Percentiles rank a stretch among this genome's conserved stretches.
Evolutionary conservation across 53 echinoderm and acorn worm species (phyloP).

Genomic region (Antedon mediterranea): DNA sequence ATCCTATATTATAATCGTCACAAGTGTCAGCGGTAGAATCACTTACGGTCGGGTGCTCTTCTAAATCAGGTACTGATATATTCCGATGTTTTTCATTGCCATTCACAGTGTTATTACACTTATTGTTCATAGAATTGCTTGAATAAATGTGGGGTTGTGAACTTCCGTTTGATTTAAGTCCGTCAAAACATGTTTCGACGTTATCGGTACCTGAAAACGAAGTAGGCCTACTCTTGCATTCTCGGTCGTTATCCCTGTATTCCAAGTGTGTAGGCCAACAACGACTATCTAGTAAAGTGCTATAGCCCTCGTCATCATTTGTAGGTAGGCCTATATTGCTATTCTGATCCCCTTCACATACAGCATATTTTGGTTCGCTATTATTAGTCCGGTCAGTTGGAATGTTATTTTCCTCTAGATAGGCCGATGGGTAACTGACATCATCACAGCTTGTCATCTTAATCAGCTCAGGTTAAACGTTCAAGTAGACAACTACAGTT

Average conservation of each 20-base stretch:
- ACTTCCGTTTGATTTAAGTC: background rate
- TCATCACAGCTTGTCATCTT: conserved; percentile 1
- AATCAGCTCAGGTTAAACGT: background rate
- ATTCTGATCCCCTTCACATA: background rate
- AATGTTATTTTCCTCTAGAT: background rate
- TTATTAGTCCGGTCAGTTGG: background rate
- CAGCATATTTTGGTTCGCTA: background rate
- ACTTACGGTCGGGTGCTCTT: no score
- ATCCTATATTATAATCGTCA: background rate
- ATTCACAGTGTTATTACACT: background rate
- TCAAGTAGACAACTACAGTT: background rate
- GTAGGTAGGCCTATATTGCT: background rate
- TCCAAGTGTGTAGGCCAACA: background rate
- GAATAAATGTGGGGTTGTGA: background rate
- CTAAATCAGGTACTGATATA: no score
- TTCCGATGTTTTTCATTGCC: background rate
- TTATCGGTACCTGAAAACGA: background rate
- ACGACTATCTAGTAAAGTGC: background rate
- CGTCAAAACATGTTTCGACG: background rate
- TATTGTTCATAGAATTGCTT: background rate
- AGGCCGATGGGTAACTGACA: background rate
- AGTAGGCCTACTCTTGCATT: background rate
- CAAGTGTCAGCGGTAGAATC: background rate
- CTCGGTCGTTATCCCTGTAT: background rate
- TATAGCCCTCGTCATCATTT: background rate